Conservation (phyloP, 1,140 invertebrate genomes). For the Dufourea novaeangliae region DNA sequence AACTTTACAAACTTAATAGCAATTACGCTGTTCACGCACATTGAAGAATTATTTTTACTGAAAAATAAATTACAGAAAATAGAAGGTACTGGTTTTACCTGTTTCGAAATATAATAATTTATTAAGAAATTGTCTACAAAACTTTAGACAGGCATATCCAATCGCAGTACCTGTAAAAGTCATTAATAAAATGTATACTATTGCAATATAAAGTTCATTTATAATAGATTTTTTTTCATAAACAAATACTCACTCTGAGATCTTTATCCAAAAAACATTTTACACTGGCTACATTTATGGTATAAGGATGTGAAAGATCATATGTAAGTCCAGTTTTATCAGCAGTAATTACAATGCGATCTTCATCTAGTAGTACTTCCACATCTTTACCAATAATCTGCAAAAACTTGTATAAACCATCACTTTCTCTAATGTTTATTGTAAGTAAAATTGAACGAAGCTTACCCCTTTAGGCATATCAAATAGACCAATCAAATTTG, state of each 20-base stretch:
- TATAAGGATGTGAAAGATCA: conserved; percentile 87
- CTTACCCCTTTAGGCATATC: conserved; percentile 82
- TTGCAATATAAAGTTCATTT: neutral
- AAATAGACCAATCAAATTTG: conserved; percentile 82
- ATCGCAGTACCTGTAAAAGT: conserved; percentile 73
- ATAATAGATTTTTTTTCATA: conserved; percentile 29
- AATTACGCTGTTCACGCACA: neutral
- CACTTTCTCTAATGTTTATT: neutral
- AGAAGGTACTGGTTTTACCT: conserved; percentile 3
- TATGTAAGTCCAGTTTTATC: conserved; percentile 83
- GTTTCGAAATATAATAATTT: conserved; percentile 10
- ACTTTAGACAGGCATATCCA: conserved; percentile 63
- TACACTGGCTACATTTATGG: conserved; percentile 83
- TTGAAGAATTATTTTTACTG: conserved; percentile 12
- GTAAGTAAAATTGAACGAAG: conserved; percentile 38
- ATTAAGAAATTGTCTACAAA: neutral
- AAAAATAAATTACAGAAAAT: neutral
- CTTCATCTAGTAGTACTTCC: conserved; percentile 86
- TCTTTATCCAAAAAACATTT: conserved; percentile 85
- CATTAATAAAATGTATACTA: conserved; percentile 21
- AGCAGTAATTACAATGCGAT: conserved; percentile 86
- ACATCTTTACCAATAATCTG: conserved; percentile 85
- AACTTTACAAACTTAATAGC: neutral
- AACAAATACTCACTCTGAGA: conserved; percentile 81
- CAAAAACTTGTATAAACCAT: conserved; percentile 57